A percentile compares a stretch with the other conserved stretches of the same genome.
phyloP scores from a whole-genome alignment of 2,888 invertebrate genomes.

The Hemistola chrysoprasaria region DNA sequence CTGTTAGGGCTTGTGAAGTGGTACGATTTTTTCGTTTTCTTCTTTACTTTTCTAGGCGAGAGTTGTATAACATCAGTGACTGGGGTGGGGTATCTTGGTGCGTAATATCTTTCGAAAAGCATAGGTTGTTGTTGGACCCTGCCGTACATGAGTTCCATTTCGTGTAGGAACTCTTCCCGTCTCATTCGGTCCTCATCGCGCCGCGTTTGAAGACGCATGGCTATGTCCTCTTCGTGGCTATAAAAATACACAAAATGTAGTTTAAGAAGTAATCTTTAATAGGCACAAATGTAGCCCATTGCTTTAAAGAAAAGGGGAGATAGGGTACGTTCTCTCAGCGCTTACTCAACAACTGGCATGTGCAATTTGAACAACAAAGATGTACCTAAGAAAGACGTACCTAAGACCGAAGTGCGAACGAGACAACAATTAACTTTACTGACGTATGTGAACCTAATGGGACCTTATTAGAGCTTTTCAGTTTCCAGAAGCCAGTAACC shows the following conservation, averaged over 20 bases:
- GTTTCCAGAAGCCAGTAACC: no score
- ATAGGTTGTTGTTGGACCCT: conserved; percentile 87
- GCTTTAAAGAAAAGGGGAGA: no score
- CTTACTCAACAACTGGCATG: no score
- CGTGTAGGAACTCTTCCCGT: conserved; percentile 85
- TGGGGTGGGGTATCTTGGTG: conserved; percentile 70
- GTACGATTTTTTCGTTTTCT: conserved; percentile 51
- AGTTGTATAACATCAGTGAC: conserved; percentile 51
- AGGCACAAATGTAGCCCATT: no score
- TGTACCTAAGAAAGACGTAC: no score
- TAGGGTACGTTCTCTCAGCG: no score
- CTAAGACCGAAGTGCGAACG: no score
- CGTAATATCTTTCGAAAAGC: conserved; percentile 86
- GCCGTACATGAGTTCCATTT: conserved; percentile 88
- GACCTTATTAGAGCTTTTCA: no score
- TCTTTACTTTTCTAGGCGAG: conserved; percentile 63
- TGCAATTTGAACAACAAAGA: no score
- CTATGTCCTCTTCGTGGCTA: conserved; percentile 85
- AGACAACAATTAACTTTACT: no score
- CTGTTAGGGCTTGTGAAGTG: conserved; percentile 52
- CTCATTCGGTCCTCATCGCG: conserved; percentile 86
- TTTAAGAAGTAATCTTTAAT: no score
- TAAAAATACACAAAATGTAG: neutral
- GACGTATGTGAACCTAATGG: no score
- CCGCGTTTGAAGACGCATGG: conserved; percentile 84